Percentiles rank a stretch among this genome's conserved stretches.
phyloP scores from a whole-genome alignment of 2,888 invertebrate species.

The Epirrhoe tristata region DNA sequence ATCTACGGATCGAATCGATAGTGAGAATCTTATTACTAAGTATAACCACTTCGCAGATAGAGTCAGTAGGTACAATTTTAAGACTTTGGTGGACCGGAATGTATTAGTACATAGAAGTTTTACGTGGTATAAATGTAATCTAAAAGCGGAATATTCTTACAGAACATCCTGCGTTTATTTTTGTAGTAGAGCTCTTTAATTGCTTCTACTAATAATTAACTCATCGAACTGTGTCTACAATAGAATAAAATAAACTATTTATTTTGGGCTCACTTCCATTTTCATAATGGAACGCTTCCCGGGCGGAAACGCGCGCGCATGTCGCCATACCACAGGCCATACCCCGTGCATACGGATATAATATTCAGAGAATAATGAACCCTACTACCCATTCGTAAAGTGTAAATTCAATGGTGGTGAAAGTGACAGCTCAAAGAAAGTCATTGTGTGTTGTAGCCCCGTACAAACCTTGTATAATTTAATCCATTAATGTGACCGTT shows the following conservation, averaged over 20 bases:
- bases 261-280: conserved; percentile 41
- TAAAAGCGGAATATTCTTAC: not conserved
- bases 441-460: conserved; percentile 57
- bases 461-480: conserved; percentile 58
- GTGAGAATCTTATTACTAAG: too few relatives aligned
- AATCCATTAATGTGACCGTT: conserved; percentile 59
- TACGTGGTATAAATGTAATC: too few relatives aligned
- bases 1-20: too few relatives aligned
- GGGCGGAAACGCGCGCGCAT: conserved; percentile 65
- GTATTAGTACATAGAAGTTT: too few relatives aligned
- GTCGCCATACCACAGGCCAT: too few relatives aligned
- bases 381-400: conserved; percentile 44
- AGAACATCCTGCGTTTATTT: not conserved
- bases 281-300: conserved; percentile 59
- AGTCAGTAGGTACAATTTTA: too few relatives aligned
- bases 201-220: conserved; percentile 4
- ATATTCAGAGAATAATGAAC: conserved; percentile 43
- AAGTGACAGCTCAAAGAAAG: conserved; percentile 70
- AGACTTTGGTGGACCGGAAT: too few relatives aligned
- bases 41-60: too few relatives aligned
- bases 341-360: conserved; percentile 56
- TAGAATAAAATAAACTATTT: conserved; percentile 35
- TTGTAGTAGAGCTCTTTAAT: not conserved
- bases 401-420: conserved; percentile 56
- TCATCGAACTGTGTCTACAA: conserved; percentile 1